A percentile compares a stretch with the other conserved stretches of the same genome.
These are phyloP conservation scores for Aplysia californica DNA, from an alignment of 1,140 invertebrate species.

Conservation along the genomic window DNA sequence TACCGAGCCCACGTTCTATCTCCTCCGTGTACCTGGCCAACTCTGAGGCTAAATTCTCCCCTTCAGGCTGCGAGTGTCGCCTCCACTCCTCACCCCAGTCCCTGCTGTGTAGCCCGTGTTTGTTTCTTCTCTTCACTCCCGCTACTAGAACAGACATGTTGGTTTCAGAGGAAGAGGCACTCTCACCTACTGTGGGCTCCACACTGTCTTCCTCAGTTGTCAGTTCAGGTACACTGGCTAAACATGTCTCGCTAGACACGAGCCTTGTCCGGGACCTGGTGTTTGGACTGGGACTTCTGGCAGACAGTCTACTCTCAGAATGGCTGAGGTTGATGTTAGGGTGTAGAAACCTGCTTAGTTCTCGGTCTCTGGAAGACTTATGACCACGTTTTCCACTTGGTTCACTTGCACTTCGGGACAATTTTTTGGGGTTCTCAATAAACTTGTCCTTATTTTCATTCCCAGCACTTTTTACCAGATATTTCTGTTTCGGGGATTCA, in stretches of 20 bases:
- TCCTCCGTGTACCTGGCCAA: slow-evolving; percentile 28
- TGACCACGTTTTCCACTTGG: background rate
- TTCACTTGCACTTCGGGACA: background rate
- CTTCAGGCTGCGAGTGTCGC: slow-evolving; percentile 47
- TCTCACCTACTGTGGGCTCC: background rate
- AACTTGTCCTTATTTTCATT: background rate
- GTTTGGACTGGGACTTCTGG: background rate
- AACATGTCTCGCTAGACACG: slow-evolving; percentile 49
- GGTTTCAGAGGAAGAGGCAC: slow-evolving; percentile 16
- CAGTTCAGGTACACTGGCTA: slow-evolving; percentile 62
- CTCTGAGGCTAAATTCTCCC: slow-evolving; percentile 40
- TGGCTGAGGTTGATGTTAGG: background rate
- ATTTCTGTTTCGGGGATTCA: slow-evolving; percentile 22
- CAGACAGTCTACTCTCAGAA: slow-evolving; percentile 15
- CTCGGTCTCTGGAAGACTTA: no score
- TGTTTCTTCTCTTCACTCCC: slow-evolving; percentile 34
- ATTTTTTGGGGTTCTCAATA: background rate
- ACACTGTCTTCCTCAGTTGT: slow-evolving; percentile 45
- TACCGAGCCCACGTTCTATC: slow-evolving; percentile 16
- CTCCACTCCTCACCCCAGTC: slow-evolving; percentile 32
- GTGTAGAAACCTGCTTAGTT: no score
- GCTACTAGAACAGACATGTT: slow-evolving; percentile 28
- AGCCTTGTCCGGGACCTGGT: slow-evolving; percentile 33
- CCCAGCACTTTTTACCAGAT: slow-evolving; percentile 5
- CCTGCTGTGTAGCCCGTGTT: slow-evolving; percentile 4